These are phyloP conservation scores for Drosophila miranda DNA, from an alignment of 1,140 invertebrate species.

Conservation along the genomic window DNA sequence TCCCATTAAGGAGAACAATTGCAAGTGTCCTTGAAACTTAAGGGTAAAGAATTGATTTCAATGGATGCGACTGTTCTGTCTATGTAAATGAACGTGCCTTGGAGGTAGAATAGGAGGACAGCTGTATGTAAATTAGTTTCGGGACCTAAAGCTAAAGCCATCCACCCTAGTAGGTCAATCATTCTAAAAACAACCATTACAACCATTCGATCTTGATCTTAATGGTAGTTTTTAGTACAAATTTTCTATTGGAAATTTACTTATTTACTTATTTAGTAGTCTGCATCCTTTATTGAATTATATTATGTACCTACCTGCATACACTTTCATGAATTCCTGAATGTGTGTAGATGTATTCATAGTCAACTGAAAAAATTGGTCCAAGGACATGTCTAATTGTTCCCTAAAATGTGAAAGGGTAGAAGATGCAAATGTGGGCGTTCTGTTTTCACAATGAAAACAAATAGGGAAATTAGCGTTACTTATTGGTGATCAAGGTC, in stretches of 20 bases:
- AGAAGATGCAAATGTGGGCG: constrained; percentile 32
- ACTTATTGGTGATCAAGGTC: constrained; percentile 60
- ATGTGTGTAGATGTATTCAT: neutral
- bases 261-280: neutral
- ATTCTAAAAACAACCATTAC: too few species aligned
- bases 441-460: constrained; percentile 28
- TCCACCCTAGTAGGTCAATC: too few species aligned
- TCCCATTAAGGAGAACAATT: constrained; percentile 46
- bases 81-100: constrained; percentile 32
- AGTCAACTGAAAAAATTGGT: constrained; percentile 8
- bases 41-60: constrained; percentile 17
- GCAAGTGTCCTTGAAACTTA: constrained; percentile 47
- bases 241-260: too few species aligned
- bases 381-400: constrained; percentile 50
- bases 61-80: constrained; percentile 5
- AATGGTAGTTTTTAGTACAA: too few species aligned
- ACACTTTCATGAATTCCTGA: neutral
- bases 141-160: too few species aligned
- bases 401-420: constrained; percentile 36
- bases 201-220: too few species aligned
- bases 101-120: neutral
- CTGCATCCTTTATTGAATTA: neutral
- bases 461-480: constrained; percentile 11
- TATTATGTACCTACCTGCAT: neutral
- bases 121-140: too few species aligned